Conservation (phyloP, 2,888 invertebrate species). For the Linyphia triangularis region DNA sequence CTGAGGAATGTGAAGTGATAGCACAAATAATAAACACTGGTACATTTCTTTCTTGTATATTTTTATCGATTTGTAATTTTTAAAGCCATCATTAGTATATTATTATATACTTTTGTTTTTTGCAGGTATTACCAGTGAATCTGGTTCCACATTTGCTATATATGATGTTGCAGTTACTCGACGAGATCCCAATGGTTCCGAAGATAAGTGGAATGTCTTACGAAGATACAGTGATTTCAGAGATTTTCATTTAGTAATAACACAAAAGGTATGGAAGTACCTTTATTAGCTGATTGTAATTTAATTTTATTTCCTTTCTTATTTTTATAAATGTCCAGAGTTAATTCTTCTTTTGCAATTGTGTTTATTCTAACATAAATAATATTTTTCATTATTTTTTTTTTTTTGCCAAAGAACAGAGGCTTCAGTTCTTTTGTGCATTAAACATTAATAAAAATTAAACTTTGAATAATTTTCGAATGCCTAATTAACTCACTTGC, state of each 20-base stretch:
- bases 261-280: slow-evolving; percentile 81
- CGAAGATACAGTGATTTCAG: slow-evolving; percentile 96
- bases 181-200: slow-evolving; percentile 83
- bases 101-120: not conserved
- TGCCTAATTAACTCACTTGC: too few relatives aligned
- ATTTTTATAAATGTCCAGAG: not conserved
- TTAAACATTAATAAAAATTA: too few relatives aligned
- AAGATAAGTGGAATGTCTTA: slow-evolving; percentile 93
- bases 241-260: slow-evolving; percentile 90
- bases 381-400: not conserved
- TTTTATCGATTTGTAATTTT: not conserved
- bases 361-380: not conserved
- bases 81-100: not conserved
- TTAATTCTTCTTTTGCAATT: not conserved
- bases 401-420: too few relatives aligned
- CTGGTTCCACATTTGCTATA: slow-evolving; percentile 91
- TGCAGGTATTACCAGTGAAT: slow-evolving; percentile 88
- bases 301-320: not conserved
- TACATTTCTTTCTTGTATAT: not conserved
- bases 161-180: slow-evolving; percentile 91
- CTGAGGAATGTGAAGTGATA: slow-evolving; percentile 65
- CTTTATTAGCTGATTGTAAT: not conserved
- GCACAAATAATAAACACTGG: slow-evolving; percentile 74
- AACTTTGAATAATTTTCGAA: too few relatives aligned
- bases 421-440: too few relatives aligned